Evolutionary conservation across 2,888 invertebrate genomes (phyloP).

Genomic region (Prionchulus punctatus): DNA sequence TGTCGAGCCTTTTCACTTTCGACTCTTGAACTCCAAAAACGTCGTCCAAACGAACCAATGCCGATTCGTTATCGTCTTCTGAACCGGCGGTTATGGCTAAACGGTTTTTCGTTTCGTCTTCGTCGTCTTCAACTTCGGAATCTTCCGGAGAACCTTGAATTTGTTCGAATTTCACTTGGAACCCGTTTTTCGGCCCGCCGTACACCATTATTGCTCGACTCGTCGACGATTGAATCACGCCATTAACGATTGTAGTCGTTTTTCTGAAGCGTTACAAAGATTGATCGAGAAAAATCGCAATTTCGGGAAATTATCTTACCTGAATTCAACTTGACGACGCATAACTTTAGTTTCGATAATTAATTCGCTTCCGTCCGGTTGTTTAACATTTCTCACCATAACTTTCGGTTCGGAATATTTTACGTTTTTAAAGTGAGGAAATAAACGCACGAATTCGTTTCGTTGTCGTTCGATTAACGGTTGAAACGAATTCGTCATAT

Average conservation of each 20-base stretch:
- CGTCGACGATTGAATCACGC: not conserved
- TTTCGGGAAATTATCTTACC: too few species aligned
- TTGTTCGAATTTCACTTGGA: conserved; percentile 24
- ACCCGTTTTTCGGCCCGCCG: conserved; percentile 24
- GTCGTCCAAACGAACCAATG: not conserved
- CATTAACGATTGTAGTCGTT: not conserved
- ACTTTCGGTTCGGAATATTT: not conserved
- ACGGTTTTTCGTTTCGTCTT: conserved; percentile 13
- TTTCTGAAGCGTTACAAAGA: not conserved
- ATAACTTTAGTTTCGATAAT: not conserved
- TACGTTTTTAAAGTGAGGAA: not conserved
- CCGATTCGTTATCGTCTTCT: not conserved
- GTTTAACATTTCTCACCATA: not conserved
- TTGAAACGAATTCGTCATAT: not conserved
- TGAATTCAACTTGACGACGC: too few species aligned
- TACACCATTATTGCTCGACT: not conserved
- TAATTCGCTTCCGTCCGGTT: not conserved
- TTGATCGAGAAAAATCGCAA: not conserved
- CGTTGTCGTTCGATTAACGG: not conserved
- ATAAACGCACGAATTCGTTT: not conserved
- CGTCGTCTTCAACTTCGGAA: conserved; percentile 23
- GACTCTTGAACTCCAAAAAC: not conserved
- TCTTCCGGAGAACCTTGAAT: conserved; percentile 16
- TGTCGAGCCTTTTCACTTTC: conserved; percentile 20
- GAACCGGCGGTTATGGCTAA: not conserved